Conservation (phyloP, 2,797 vertebrate species). For the Hoplostethus mediterraneus region DNA sequence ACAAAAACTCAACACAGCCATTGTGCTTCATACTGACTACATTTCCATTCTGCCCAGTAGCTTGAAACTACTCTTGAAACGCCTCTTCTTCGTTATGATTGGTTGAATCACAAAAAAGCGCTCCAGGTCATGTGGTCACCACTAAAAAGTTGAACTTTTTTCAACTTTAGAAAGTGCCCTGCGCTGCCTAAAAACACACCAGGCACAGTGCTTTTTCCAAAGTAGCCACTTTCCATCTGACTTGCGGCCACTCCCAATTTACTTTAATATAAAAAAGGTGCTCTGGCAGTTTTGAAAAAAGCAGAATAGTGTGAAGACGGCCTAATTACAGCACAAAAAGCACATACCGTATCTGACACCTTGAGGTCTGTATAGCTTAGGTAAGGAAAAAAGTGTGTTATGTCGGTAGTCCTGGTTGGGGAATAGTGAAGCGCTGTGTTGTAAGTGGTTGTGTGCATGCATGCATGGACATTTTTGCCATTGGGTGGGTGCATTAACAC, state of each 20-base stretch:
- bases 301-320: conserved; percentile 44
- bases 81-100: too few species aligned
- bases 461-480: conserved; percentile 28
- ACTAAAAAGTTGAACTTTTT: too few species aligned
- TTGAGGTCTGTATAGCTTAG: conserved; percentile 1
- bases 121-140: too few species aligned
- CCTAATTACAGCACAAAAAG: conserved; percentile 34
- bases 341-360: conserved; percentile 37
- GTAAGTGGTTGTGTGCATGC: conserved; percentile 34
- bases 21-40: too few species aligned
- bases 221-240: not conserved
- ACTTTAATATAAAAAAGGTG: not conserved
- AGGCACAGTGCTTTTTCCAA: too few species aligned
- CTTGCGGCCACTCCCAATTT: conserved; percentile 28
- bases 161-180: too few species aligned
- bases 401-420: conserved; percentile 24
- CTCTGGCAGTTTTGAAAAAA: conserved; percentile 10
- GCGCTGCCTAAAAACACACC: too few species aligned
- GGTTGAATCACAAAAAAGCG: too few species aligned
- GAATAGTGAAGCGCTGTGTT: conserved; percentile 11
- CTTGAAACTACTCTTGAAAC: too few species aligned
- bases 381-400: conserved; percentile 50
- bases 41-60: too few species aligned
- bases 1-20: too few species aligned
- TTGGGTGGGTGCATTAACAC: conserved; percentile 49